Evolutionary conservation across 1,140 invertebrate species (phyloP), one percentile per base, ranked within the genome.

Genomic region (Diprion similis): DNA sequence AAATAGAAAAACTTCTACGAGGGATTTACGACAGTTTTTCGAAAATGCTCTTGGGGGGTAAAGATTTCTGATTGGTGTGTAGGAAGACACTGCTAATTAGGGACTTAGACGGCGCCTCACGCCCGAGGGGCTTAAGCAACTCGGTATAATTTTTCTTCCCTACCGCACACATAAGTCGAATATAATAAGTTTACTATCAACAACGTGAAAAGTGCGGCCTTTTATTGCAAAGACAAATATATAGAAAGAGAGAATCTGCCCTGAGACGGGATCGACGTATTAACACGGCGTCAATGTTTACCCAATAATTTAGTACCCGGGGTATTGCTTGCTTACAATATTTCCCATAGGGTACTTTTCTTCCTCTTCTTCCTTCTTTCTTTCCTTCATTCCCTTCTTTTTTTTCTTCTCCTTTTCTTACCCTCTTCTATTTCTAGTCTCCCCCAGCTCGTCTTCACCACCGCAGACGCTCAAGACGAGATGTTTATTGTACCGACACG

Each of bases 31-130:
- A 64, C 13, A 64, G 81, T 84, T 86, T 85, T 86, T 86, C 82
- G 84, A 80, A 85, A 87, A 86, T 79, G 24, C 24, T 37, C 6
- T 2, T 37, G 24, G 6, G 24, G 24, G 24, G 24, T 37, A 37
- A 37, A 37, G 24, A 37, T 37, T 37, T 37, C 24, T 37, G 24
- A 37, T 37, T 83, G 84, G 83, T 85, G 86, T 13, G 9, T 37
- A 85, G 82, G 82, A 84, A 85, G 85, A 86, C 86, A 81, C 78
- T 83, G 83, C 82, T 87, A 87, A 87, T 87, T 87, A 83, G 82
- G 78, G 83, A 80, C 77, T 81, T 83, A 87, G 84, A 86, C 81
- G 79, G 80, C 81, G 79, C 75, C 81, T 79, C 69, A 48, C 66
- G 51, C 11, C 51, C 51, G 51, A 15, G 51, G 24, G 24, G 24